Evolutionary conservation across 2,113 vertebrate genomes (phyloP), one percentile per base, ranked within the genome.

Genomic region (Centropus unirufus): DNA sequence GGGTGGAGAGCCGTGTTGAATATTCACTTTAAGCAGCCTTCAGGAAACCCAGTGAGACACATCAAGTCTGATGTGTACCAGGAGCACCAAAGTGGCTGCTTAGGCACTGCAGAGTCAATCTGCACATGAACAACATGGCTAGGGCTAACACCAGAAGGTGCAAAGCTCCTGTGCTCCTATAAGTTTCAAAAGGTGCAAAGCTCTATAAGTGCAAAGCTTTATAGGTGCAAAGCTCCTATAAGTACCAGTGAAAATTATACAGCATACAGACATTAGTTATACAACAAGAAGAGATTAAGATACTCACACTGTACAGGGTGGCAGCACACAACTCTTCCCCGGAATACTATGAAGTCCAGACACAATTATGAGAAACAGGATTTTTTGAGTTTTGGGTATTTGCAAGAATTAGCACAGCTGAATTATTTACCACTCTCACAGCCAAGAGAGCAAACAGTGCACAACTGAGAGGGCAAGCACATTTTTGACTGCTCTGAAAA

Each of bases 401-500:
- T 76, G 63, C 59, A 92, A 90, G 47, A 88, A 73, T 69, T 62
- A 69, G 24, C 72, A 51, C 1, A 14, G 67, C 62, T 92, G 70
- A 85, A 86, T 83, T 55, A 90, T 77, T 46, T 20, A 34, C 52
- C 70, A 59, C 32, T 83, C 61, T 66, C 2, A 7, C 1, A 95
- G 59, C 46, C 64, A 67, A 8, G 21, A 77, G 75, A 93, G 73
- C 44, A 89, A 93, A 70, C 22, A 74, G 39, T 9, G 49, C 30
- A 12, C 11, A 61, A 4, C 23, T 64, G 36, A 80, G 61, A 80
- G 36, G n/a, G 49, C 32, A 83, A 40, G 44, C 39, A 59, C 63
- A 78, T 62, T 89, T 82, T 80, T 89, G 62, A 24, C 76, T 78
- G 34, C 66, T 82, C 79, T 23, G 9, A 58, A 95, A 95, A 89